phyloP scores from a whole-genome alignment of 2,888 invertebrate genomes.

The Eristalis arbustorum region DNA sequence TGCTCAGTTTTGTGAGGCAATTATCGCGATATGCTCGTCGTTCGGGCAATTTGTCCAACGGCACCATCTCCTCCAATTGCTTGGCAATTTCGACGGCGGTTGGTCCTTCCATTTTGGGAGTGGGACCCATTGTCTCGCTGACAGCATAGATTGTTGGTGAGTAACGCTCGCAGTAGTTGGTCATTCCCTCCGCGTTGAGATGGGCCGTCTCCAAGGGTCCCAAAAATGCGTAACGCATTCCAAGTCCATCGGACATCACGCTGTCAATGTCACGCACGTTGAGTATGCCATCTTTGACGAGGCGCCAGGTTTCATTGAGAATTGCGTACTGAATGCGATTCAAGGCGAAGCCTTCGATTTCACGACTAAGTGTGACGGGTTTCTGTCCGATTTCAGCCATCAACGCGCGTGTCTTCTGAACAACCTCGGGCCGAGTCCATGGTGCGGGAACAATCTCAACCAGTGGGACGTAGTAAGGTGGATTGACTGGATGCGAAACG shows the following conservation, averaged over 20 bases:
- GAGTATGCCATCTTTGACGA: conserved; percentile 92
- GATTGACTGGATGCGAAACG: conserved; percentile 97
- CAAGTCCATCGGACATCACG: conserved; percentile 96
- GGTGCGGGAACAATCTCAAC: conserved; percentile 97
- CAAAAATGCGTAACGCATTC: conserved; percentile 96
- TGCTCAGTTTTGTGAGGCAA: conserved; percentile 89
- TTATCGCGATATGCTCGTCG: conserved; percentile 91
- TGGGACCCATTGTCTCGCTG: conserved; percentile 88
- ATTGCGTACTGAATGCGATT: conserved; percentile 98
- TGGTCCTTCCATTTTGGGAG: conserved; percentile 87
- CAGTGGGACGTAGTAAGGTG: conserved; percentile 96
- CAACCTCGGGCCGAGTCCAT: conserved; percentile 91
- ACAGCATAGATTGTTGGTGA: conserved; percentile 83
- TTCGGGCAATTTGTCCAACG: conserved; percentile 87
- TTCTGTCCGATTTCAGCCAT: conserved; percentile 95
- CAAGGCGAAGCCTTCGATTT: conserved; percentile 95
- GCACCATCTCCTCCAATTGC: conserved; percentile 87
- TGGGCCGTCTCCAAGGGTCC: conserved; percentile 97
- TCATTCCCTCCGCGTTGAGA: conserved; percentile 94
- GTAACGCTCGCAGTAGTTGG: conserved; percentile 84
- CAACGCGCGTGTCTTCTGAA: conserved; percentile 85
- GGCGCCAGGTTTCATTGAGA: conserved; percentile 94
- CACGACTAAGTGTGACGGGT: conserved; percentile 91
- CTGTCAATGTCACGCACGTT: conserved; percentile 93
- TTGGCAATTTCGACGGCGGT: conserved; percentile 85